Evolutionary conservation across 2,888 invertebrate species (phyloP).

Genomic region (Cantharis lateralis): DNA sequence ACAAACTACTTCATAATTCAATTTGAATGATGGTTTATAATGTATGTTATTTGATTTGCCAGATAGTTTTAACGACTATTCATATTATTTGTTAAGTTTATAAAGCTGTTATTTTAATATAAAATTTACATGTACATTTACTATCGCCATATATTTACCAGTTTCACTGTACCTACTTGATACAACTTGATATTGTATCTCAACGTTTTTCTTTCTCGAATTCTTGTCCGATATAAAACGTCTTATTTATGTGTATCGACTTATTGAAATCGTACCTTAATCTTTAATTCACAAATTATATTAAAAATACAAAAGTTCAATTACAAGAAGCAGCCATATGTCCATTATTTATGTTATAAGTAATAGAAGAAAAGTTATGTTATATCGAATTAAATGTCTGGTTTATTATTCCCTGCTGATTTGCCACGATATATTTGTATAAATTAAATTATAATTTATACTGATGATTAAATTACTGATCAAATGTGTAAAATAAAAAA

Average conservation of each 20-base stretch:
- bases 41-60: conserved; percentile 18
- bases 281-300: not conserved
- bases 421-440: conserved; percentile 11
- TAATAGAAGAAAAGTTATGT: conserved; percentile 17
- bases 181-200: not conserved
- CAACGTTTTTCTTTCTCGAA: not conserved
- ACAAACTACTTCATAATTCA: conserved; percentile 20
- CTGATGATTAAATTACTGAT: not conserved
- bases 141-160: conserved; percentile 19
- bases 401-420: conserved; percentile 15
- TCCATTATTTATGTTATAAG: conserved; percentile 8
- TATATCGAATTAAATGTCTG: conserved; percentile 12
- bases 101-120: conserved; percentile 23
- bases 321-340: conserved; percentile 4
- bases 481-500: not conserved
- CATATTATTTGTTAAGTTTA: conserved; percentile 32
- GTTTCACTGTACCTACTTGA: conserved; percentile 1
- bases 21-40: conserved; percentile 15
- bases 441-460: conserved; percentile 3
- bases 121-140: conserved; percentile 28
- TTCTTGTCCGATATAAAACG: not conserved
- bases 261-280: not conserved
- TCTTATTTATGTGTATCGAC: not conserved
- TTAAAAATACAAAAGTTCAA: not conserved
- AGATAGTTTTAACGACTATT: conserved; percentile 24